A percentile compares a stretch with the other conserved stretches of the same genome.
Evolutionary conservation across 2,113 vertebrate genomes (phyloP).

Genomic region (Hemibagrus wyckioides): DNA sequence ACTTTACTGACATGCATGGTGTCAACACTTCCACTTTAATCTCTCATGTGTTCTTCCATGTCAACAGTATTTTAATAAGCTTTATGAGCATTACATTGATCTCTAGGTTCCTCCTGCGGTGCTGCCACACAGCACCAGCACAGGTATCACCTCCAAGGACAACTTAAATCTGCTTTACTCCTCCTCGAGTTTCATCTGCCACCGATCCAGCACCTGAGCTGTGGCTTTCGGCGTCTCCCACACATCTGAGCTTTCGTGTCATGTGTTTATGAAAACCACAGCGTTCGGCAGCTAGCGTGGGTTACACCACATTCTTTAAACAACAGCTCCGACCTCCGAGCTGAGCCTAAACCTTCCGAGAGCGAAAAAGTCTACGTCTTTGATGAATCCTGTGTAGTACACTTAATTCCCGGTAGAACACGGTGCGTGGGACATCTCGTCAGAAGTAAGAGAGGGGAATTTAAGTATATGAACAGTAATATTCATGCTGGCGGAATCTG

Average conservation of each 20-base stretch:
- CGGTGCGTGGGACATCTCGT: slow-evolving; percentile 69
- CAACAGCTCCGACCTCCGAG: slow-evolving; percentile 71
- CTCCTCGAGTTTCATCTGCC: slow-evolving; percentile 69
- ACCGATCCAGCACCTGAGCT: slow-evolving; percentile 62
- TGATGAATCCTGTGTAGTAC: slow-evolving; percentile 81
- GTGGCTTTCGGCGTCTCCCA: slow-evolving; percentile 33
- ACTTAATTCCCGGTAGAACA: slow-evolving; percentile 78
- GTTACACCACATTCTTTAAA: slow-evolving; percentile 72
- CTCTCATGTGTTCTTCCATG: slow-evolving; percentile 28
- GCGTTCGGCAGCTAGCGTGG: slow-evolving; percentile 62
- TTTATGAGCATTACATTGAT: slow-evolving; percentile 47
- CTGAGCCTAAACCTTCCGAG: slow-evolving; percentile 72
- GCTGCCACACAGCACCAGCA: slow-evolving; percentile 66
- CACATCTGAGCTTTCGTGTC: slow-evolving; percentile 68
- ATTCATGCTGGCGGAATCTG: slow-evolving; percentile 82
- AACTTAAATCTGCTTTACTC: slow-evolving; percentile 78
- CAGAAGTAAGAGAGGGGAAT: slow-evolving; percentile 76
- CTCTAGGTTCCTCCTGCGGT: slow-evolving; percentile 50
- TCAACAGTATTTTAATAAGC: slow-evolving; percentile 40
- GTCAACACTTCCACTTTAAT: slow-evolving; percentile 37
- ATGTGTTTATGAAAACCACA: slow-evolving; percentile 74
- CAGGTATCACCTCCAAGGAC: slow-evolving; percentile 70
- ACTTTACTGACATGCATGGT: slow-evolving; percentile 14
- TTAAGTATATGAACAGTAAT: slow-evolving; percentile 89
- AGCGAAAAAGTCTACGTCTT: slow-evolving; percentile 59